Conservation (phyloP, 2,113 vertebrate species). For the Gobiocypris rarus region DNA sequence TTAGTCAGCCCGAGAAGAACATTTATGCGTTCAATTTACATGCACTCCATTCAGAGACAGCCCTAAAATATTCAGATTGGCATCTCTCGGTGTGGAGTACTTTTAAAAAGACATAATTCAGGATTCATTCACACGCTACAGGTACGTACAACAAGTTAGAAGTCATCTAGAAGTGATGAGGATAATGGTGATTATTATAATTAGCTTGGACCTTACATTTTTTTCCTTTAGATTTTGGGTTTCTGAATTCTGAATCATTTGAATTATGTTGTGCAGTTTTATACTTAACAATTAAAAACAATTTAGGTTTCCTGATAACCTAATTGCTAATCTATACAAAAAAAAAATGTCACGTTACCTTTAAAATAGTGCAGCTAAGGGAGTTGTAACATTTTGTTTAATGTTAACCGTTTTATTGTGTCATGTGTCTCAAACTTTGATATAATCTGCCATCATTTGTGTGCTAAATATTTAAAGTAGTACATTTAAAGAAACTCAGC, state of each 20-base stretch:
- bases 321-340: background rate
- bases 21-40: conserved; percentile 40
- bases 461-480: background rate
- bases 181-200: background rate
- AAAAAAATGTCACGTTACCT: background rate
- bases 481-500: background rate
- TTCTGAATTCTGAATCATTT: too few relatives aligned
- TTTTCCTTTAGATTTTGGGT: background rate
- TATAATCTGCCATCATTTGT: background rate
- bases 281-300: background rate
- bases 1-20: conserved; percentile 60
- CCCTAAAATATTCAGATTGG: background rate
- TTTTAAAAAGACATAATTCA: background rate
- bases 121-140: background rate
- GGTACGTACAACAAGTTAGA: conserved; percentile 13
- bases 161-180: background rate
- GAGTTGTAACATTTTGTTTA: background rate
- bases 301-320: background rate
- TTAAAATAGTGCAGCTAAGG: background rate
- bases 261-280: background rate
- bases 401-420: background rate
- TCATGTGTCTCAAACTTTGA: background rate
- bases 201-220: background rate
- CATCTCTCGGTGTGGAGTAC: conserved; percentile 3
- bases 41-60: background rate